These are phyloP conservation scores for Epinephelus moara DNA, from an alignment of 2,113 vertebrate species.

Conservation along the genomic window DNA sequence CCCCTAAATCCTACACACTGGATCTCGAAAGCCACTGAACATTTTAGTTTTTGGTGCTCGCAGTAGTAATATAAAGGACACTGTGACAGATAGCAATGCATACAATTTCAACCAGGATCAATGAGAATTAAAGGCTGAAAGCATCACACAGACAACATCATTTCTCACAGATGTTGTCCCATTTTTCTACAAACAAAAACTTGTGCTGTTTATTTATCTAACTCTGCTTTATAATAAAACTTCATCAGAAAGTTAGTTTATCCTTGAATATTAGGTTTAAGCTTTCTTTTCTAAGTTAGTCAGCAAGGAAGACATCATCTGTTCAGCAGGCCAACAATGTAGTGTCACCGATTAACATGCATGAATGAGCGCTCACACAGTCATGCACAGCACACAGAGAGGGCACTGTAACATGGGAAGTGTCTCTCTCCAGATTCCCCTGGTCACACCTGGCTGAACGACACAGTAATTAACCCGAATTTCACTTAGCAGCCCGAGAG, in stretches of 20 bases:
- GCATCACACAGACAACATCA: background rate
- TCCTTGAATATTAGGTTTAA: background rate
- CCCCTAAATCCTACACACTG: too few species aligned
- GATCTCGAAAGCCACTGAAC: too few species aligned
- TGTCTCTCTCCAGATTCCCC: slow-evolving; percentile 28
- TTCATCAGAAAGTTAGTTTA: background rate
- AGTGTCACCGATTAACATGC: slow-evolving; percentile 29
- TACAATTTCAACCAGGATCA: background rate
- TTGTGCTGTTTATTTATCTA: background rate
- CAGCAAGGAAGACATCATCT: slow-evolving; percentile 29
- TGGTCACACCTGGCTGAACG: slow-evolving; percentile 68
- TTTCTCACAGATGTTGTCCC: background rate
- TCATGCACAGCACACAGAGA: background rate
- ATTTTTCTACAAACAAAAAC: background rate
- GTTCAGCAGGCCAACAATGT: slow-evolving; percentile 18
- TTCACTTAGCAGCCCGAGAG: slow-evolving; percentile 60
- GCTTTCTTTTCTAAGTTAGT: background rate
- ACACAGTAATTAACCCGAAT: slow-evolving; percentile 68
- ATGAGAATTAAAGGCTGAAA: background rate
- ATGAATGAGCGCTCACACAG: slow-evolving; percentile 26
- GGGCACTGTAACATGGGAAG: slow-evolving; percentile 26
- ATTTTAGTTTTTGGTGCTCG: too few species aligned
- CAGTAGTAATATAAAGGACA: too few species aligned
- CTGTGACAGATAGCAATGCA: background rate
- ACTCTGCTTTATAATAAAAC: too few species aligned